Percentiles rank a stretch among this genome's conserved stretches.
Conservation (phyloP, 2,797 vertebrate genomes). For the Brotogeris chrysoptera region DNA sequence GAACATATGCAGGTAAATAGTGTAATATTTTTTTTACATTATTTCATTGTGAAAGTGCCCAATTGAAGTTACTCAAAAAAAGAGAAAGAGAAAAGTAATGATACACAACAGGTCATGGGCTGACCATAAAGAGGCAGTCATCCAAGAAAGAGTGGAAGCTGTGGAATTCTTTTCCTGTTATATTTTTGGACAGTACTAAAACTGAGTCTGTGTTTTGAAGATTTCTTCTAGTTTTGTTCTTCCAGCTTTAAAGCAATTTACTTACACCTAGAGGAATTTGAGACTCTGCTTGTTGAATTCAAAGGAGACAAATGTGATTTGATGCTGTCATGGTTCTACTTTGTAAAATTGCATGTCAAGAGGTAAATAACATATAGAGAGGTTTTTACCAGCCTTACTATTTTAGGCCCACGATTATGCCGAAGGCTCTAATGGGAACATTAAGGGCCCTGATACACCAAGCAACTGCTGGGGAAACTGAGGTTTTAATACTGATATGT, state of each 20-base stretch:
- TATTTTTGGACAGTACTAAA: conserved; percentile 1
- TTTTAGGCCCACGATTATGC: not conserved
- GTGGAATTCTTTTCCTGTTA: conserved; percentile 5
- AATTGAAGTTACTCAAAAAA: not conserved
- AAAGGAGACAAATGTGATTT: not conserved
- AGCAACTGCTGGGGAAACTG: not conserved
- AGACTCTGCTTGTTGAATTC: not conserved
- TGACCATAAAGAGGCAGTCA: not conserved
- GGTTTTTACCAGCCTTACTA: not conserved
- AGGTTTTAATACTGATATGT: not conserved
- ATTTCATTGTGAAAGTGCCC: not conserved
- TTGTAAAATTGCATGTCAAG: not conserved
- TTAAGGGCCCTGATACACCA: not conserved
- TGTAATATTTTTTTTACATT: not conserved
- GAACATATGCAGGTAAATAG: not conserved
- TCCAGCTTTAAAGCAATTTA: not conserved
- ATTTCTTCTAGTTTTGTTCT: not conserved
- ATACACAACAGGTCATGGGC: not conserved
- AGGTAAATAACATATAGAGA: not conserved
- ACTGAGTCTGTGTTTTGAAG: not conserved
- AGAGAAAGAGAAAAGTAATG: not conserved
- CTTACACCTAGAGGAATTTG: not conserved
- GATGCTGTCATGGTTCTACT: not conserved
- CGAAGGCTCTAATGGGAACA: not conserved
- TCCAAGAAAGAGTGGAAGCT: conserved; percentile 2